Conservation (phyloP, 2,888 invertebrate species). For the Homarus gammarus region DNA sequence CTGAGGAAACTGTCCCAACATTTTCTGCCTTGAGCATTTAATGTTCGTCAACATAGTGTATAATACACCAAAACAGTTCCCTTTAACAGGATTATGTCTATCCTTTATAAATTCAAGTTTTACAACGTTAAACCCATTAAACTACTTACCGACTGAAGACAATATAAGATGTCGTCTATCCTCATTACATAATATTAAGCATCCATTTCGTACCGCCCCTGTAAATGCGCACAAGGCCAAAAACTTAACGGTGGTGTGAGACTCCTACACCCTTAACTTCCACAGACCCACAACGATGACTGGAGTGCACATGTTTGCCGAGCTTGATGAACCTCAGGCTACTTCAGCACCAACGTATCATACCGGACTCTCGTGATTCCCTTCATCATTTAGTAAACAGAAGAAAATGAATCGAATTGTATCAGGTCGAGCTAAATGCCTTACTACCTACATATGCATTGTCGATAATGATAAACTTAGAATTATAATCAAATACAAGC, state of each 20-base stretch:
- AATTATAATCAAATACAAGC: too few relatives aligned
- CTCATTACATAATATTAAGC: neutral
- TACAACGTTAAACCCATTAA: neutral
- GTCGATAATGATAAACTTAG: too few relatives aligned
- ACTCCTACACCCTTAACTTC: neutral
- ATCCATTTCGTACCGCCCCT: neutral
- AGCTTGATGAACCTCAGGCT: neutral
- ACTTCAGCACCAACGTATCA: neutral
- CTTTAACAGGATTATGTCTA: too few relatives aligned
- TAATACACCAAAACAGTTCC: too few relatives aligned
- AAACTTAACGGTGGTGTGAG: neutral
- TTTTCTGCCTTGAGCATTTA: too few relatives aligned
- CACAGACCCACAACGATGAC: neutral
- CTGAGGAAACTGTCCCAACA: too few relatives aligned
- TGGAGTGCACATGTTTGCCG: neutral
- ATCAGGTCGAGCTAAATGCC: too few relatives aligned
- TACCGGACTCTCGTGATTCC: neutral
- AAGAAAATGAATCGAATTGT: neutral
- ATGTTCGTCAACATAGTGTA: too few relatives aligned
- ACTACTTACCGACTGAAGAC: slow-evolving; percentile 6
- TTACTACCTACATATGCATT: too few relatives aligned
- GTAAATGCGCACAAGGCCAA: neutral
- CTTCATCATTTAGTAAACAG: neutral
- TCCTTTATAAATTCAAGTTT: neutral
- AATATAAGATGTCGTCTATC: slow-evolving; percentile 1